phyloP scores from a whole-genome alignment of 1,140 invertebrate genomes.

The Dendroctonus ponderosae region DNA sequence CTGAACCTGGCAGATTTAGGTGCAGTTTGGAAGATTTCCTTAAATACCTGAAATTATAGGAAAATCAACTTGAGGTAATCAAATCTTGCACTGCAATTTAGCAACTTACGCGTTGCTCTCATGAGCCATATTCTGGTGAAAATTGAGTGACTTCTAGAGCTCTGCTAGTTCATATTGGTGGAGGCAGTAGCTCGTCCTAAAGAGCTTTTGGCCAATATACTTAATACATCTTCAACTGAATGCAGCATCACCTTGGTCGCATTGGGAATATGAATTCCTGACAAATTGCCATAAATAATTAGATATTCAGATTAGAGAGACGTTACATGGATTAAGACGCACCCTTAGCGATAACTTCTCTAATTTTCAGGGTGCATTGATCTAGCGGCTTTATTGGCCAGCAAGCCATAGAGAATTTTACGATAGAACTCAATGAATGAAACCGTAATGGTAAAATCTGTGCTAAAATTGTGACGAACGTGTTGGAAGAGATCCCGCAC shows the following conservation, averaged over 20 bases:
- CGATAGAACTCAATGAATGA: constrained; percentile 76
- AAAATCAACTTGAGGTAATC: neutral
- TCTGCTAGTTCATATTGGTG: constrained; percentile 91
- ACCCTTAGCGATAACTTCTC: constrained; percentile 65
- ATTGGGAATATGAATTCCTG: constrained; percentile 57
- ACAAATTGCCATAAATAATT: neutral
- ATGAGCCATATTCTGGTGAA: constrained; percentile 73
- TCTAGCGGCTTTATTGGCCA: constrained; percentile 65
- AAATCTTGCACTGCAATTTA: constrained; percentile 57
- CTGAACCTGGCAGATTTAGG: constrained; percentile 89
- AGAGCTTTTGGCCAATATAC: constrained; percentile 72
- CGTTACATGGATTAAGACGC: neutral
- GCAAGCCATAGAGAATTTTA: constrained; percentile 76
- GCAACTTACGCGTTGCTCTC: constrained; percentile 60
- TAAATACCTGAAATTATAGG: constrained; percentile 57
- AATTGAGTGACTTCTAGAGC: constrained; percentile 88
- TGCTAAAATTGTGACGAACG: constrained; percentile 63
- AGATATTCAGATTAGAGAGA: neutral
- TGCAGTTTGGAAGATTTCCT: constrained; percentile 78
- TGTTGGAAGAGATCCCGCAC: constrained; percentile 78
- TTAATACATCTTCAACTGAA: constrained; percentile 62
- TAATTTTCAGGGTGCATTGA: constrained; percentile 73
- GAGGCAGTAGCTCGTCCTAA: constrained; percentile 77
- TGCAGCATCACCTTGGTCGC: constrained; percentile 67
- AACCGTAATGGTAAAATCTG: constrained; percentile 71